These are phyloP conservation scores for Penaeus japonicus DNA, from an alignment of 1,140 invertebrate species.

Conservation along the genomic window DNA sequence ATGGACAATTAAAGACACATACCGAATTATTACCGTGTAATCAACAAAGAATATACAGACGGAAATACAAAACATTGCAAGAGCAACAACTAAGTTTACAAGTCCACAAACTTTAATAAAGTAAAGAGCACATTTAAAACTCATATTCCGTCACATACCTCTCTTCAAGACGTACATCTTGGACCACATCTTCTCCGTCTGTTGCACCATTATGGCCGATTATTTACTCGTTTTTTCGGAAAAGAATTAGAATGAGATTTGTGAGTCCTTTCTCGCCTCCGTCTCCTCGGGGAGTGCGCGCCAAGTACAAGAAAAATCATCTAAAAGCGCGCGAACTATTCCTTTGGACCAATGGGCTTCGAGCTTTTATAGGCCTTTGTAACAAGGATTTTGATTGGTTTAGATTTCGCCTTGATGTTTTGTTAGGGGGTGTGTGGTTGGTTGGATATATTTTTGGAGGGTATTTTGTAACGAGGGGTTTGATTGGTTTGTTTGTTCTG, in stretches of 20 bases:
- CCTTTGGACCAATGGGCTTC: neutral
- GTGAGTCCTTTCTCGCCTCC: neutral
- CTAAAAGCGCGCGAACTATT: constrained; percentile 22
- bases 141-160: neutral
- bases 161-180: constrained; percentile 43
- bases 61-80: neutral
- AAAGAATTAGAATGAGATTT: neutral
- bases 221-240: neutral
- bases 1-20: no score
- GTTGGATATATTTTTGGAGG: no score
- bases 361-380: neutral
- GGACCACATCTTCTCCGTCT: constrained; percentile 36
- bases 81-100: neutral
- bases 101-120: neutral
- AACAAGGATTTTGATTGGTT: neutral
- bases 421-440: neutral
- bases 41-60: no score
- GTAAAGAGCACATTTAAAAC: neutral
- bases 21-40: no score
- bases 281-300: neutral
- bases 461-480: no score
- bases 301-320: neutral
- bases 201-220: neutral
- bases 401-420: neutral
- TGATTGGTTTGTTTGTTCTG: no score